These are phyloP conservation scores for Grammomys dolichurus DNA, from an alignment of 2,113 vertebrate species.

Conservation along the genomic window DNA sequence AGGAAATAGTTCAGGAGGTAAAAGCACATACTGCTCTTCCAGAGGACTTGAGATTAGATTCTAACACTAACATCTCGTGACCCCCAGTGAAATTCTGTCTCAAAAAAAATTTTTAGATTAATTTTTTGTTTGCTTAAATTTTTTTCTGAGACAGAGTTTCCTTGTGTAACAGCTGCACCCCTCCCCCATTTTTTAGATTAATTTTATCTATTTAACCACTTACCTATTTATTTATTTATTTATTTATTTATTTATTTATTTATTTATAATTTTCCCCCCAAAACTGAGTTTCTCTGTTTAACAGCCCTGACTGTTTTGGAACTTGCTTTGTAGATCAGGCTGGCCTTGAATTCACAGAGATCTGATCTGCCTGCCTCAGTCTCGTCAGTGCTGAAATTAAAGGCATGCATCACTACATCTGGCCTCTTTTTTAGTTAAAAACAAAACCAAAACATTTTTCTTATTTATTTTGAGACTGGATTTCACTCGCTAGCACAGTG, in stretches of 20 bases:
- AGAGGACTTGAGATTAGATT: background rate
- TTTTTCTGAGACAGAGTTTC: too few relatives aligned
- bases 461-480: background rate
- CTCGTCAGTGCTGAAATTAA: background rate
- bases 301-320: background rate
- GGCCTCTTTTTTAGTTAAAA: background rate
- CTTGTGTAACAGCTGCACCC: too few relatives aligned
- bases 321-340: background rate
- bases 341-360: background rate
- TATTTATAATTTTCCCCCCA: too few relatives aligned
- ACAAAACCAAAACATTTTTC: background rate
- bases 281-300: background rate
- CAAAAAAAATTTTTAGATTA: background rate
- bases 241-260: too few relatives aligned
- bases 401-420: background rate
- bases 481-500: background rate
- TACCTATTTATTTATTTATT: too few relatives aligned
- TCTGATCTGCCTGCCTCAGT: background rate
- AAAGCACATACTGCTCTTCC: background rate
- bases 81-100: background rate
- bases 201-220: background rate
- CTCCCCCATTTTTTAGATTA: background rate
- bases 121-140: background rate
- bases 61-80: background rate
- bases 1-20: background rate